These are phyloP conservation scores for Schizaphis graminum DNA, from an alignment of 2,888 invertebrate genomes.

Conservation along the genomic window DNA sequence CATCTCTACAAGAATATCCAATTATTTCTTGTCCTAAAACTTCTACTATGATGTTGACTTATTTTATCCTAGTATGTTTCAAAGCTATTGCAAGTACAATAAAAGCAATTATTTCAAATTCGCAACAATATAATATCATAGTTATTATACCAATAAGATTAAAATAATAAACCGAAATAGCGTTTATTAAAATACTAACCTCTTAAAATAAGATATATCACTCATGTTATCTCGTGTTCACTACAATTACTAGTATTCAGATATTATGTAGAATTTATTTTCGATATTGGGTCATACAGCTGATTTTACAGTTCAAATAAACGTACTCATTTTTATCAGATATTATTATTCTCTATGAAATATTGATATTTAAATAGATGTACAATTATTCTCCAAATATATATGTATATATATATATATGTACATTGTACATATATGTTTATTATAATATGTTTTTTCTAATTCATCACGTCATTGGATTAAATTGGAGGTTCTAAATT, in stretches of 20 bases:
- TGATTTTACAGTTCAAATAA: not conserved
- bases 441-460: too few species aligned
- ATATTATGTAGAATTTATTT: not conserved
- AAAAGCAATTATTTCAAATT: not conserved
- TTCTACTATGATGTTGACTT: not conserved
- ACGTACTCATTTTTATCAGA: not conserved
- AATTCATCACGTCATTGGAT: not conserved
- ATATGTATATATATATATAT: not conserved
- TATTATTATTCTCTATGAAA: not conserved
- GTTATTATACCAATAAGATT: not conserved
- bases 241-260: not conserved
- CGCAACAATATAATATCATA: not conserved
- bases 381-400: not conserved
- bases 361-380: not conserved
- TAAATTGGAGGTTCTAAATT: slow-evolving; percentile 7
- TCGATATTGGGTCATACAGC: not conserved
- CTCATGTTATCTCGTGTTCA: not conserved
- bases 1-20: not conserved
- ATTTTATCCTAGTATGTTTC: not conserved
- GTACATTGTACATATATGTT: too few species aligned
- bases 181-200: not conserved
- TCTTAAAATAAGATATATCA: not conserved
- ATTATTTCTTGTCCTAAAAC: not conserved
- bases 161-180: not conserved
- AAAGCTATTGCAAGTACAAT: not conserved